These are phyloP conservation scores for Pseudoips prasinana DNA, from an alignment of 2,888 invertebrate genomes.

Conservation along the genomic window DNA sequence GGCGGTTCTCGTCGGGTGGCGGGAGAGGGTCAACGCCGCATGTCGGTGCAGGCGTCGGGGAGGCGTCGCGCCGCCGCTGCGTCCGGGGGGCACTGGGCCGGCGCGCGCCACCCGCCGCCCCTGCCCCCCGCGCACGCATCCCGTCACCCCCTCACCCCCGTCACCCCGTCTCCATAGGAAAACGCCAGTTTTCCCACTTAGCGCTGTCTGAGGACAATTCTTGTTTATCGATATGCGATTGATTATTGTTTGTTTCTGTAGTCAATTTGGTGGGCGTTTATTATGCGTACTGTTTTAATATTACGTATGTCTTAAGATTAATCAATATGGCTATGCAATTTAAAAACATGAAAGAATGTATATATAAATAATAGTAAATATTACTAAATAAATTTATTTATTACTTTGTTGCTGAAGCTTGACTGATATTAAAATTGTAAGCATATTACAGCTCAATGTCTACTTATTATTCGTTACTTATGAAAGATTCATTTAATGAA, in stretches of 20 bases:
- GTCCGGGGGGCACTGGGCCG: conserved; percentile 75
- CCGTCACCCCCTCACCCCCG: conserved; percentile 37
- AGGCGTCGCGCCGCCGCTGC: conserved; percentile 78
- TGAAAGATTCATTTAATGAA: no score
- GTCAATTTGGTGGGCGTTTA: not conserved
- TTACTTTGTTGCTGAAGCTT: no score
- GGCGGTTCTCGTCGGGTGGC: conserved; percentile 71
- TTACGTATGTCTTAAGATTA: no score
- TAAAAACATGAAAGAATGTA: no score
- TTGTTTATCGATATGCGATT: conserved; percentile 52
- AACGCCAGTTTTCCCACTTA: conserved; percentile 75
- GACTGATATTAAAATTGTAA: no score
- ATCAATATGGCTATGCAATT: no score
- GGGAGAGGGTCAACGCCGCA: conserved; percentile 74
- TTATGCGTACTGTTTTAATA: no score
- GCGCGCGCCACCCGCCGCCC: conserved; percentile 44
- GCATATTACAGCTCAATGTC: no score
- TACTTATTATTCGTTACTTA: no score
- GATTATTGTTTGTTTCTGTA: conserved; percentile 38
- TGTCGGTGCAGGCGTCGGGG: conserved; percentile 67
- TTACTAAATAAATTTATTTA: no score
- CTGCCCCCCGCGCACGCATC: conserved; percentile 38
- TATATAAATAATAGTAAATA: no score
- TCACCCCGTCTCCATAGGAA: conserved; percentile 54
- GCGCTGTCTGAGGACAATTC: conserved; percentile 48